Conservation (phyloP, 2,888 invertebrate species). For the Furcula furcula region DNA sequence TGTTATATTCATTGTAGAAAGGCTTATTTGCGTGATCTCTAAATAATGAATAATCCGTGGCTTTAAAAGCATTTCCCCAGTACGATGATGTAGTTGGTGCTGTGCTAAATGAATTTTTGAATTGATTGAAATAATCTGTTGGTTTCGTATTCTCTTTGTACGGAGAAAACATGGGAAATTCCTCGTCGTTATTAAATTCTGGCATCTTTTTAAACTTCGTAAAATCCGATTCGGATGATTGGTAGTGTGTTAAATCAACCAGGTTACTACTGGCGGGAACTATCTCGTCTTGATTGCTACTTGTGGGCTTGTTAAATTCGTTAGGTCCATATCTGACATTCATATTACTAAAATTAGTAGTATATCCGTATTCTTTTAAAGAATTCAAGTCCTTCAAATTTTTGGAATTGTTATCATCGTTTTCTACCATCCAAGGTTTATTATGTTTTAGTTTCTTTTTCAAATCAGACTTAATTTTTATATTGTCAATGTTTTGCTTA, state of each 20-base stretch:
- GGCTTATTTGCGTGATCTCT: constrained; percentile 50
- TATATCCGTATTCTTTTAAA: constrained; percentile 59
- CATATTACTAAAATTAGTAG: constrained; percentile 58
- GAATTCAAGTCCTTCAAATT: constrained; percentile 46
- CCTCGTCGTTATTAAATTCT: constrained; percentile 46
- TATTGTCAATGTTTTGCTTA: constrained; percentile 34
- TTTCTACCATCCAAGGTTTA: constrained; percentile 45
- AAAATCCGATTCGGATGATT: constrained; percentile 51
- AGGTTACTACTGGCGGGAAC: constrained; percentile 61
- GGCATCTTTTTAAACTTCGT: constrained; percentile 55
- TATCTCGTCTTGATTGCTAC: constrained; percentile 52
- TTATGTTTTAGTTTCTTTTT: constrained; percentile 58
- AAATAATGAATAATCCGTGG: constrained; percentile 47
- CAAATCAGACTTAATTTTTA: constrained; percentile 37
- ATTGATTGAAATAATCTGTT: constrained; percentile 51
- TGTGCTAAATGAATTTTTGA: constrained; percentile 51
- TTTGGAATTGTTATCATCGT: constrained; percentile 42
- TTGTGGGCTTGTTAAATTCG: constrained; percentile 48
- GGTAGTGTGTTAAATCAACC: constrained; percentile 49
- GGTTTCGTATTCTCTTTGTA: constrained; percentile 52
- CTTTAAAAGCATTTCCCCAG: constrained; percentile 63
- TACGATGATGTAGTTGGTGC: constrained; percentile 49
- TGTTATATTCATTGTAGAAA: constrained; percentile 44
- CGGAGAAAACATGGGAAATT: constrained; percentile 37
- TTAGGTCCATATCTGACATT: constrained; percentile 56